Base-by-base conservation (phyloP, 2,113 vertebrate genomes). In the Ceyx melanurus region DNA sequence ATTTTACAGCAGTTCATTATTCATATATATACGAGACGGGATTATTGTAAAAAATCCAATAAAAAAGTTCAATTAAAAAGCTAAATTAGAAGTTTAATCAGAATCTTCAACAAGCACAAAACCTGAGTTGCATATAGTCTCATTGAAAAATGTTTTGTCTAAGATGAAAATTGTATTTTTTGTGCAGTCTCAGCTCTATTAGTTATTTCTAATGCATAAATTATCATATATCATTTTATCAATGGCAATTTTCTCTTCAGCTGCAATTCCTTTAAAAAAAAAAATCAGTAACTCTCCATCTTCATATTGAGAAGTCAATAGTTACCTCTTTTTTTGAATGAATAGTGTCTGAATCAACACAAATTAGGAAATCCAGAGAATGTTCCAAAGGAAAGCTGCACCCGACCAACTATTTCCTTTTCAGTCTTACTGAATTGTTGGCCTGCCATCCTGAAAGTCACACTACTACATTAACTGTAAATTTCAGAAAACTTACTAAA, bases 31-130 rank as follows among this genome's bases (percentile, higher is more conserved):
- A 92, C 94, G 81, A 92, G 80, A 81, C 57, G 96, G 90, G 96
- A 96, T 95, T 96, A 95, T 93, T 95, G 57, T 92, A 76, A 95
- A 94, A 96, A 96, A 89, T 62, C 67, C 72, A 96, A 96, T 97
- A 72, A 95, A 94, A 97, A 96, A 90, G 76, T 95, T 97, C 85
- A 97, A 96, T 97, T 97, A 96, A 97, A 95, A 84, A n/a, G 77
- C 73, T 96, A 94, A 97, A 96, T 96, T 97, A 95, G 83, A 97
- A 61, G 74, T 92, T 96, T 97, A 94, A 96, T 97, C 64, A 15
- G 94, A 91, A 81, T 87, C 96, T 95, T 93, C 90, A 95, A 68
- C 12, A 46, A 46, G 65, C 70, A 96, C 53, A 95, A 89, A 91
- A 92, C 76, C 83, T 93, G 28, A 97, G 97, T 96, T 96, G 85